phyloP scores from a whole-genome alignment of 2,797 vertebrate genomes.

The Jordanella pulchra region DNA sequence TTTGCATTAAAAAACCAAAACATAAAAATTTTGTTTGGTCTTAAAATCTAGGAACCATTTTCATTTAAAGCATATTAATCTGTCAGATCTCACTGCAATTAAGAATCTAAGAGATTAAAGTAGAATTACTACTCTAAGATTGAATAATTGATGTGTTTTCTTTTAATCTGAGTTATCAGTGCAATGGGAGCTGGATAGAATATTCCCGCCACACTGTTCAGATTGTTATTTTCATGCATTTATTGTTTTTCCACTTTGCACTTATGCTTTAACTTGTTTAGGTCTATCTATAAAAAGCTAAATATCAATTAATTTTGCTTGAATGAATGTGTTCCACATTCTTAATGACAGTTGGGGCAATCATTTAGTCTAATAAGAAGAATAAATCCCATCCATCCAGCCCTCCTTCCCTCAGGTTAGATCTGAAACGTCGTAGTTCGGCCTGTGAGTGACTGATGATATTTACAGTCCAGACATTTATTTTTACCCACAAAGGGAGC shows the following conservation, averaged over 20 bases:
- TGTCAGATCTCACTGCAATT: no score
- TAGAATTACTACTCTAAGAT: not conserved
- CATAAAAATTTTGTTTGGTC: no score
- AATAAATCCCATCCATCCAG: conserved; percentile 34
- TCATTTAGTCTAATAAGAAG: conserved; percentile 35
- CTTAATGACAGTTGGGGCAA: not conserved
- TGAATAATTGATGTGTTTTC: not conserved
- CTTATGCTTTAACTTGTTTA: not conserved
- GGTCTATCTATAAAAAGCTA: not conserved
- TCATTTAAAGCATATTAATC: no score
- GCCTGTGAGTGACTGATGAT: conserved; percentile 51
- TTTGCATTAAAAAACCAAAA: no score
- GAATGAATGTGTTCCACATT: not conserved
- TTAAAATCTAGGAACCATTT: not conserved
- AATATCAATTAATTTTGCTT: not conserved
- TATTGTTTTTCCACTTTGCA: not conserved
- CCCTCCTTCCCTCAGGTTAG: conserved; percentile 11
- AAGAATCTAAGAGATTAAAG: not conserved
- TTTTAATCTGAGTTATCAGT: not conserved
- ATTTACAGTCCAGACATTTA: conserved; percentile 48
- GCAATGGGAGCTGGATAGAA: not conserved
- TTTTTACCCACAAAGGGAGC: conserved; percentile 32
- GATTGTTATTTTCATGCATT: not conserved
- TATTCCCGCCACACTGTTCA: not conserved
- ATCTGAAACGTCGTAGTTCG: conserved; percentile 37